Percentiles rank a stretch among this genome's conserved stretches.
Conservation (phyloP, 2,113 vertebrate species). For the Entomyzon cyanotis region DNA sequence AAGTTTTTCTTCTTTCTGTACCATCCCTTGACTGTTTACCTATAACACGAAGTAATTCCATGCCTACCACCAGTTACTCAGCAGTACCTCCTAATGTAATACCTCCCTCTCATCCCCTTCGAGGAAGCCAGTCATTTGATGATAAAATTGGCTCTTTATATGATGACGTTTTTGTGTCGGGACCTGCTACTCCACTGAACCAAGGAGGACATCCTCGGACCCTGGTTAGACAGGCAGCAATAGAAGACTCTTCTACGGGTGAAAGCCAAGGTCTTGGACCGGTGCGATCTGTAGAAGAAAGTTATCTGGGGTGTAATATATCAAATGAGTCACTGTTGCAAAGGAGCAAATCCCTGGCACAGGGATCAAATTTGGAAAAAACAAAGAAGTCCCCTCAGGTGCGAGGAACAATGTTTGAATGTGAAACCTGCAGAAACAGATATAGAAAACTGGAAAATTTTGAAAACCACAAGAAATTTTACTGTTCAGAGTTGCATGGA, state of each 20-base stretch:
- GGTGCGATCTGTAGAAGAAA: slow-evolving; percentile 85
- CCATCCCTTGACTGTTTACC: slow-evolving; percentile 96
- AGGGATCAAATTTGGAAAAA: slow-evolving; percentile 80
- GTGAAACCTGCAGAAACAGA: slow-evolving; percentile 95
- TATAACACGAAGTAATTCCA: slow-evolving; percentile 97
- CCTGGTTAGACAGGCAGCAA: slow-evolving; percentile 90
- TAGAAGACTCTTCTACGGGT: slow-evolving; percentile 87
- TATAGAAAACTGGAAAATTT: slow-evolving; percentile 97
- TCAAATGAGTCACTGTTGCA: slow-evolving; percentile 74
- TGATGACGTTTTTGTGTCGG: slow-evolving; percentile 92
- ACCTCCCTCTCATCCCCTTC: slow-evolving; percentile 84
- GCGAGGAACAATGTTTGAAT: slow-evolving; percentile 96
- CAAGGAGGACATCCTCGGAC: slow-evolving; percentile 86
- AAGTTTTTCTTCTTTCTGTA: slow-evolving; percentile 94
- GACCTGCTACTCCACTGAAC: slow-evolving; percentile 82
- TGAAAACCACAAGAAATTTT: slow-evolving; percentile 98
- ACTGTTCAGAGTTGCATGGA: slow-evolving; percentile 96
- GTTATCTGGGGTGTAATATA: slow-evolving; percentile 75
- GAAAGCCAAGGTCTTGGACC: slow-evolving; percentile 82
- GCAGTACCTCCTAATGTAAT: slow-evolving; percentile 84
- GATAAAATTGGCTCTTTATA: slow-evolving; percentile 90
- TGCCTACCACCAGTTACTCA: slow-evolving; percentile 94
- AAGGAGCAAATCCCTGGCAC: slow-evolving; percentile 84
- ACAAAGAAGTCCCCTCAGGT: slow-evolving; percentile 87
- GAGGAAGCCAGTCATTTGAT: slow-evolving; percentile 96